phyloP scores from a whole-genome alignment of 2,113 vertebrate genomes.

The Hemiprocne comata region DNA sequence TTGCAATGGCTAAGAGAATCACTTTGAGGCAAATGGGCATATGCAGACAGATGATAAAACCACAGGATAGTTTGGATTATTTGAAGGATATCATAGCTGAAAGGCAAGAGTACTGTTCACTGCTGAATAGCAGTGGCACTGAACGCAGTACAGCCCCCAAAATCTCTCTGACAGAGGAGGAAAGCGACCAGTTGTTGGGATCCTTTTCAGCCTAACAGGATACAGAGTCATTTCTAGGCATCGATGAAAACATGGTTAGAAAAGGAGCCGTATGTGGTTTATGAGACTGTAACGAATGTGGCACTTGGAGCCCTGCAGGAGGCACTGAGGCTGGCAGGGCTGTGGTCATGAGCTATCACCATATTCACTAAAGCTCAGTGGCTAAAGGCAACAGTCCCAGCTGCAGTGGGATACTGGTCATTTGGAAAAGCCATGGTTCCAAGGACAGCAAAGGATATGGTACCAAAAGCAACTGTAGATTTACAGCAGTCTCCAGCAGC shows the following conservation, averaged over 20 bases:
- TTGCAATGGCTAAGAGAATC: background rate
- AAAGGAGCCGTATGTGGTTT: background rate
- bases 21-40: background rate
- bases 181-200: background rate
- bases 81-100: background rate
- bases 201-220: background rate
- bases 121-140: background rate
- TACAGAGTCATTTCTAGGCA: background rate
- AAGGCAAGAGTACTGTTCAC: background rate
- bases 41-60: conserved; percentile 17
- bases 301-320: background rate
- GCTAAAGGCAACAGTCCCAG: background rate
- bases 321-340: background rate
- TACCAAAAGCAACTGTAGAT: background rate
- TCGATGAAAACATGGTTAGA: background rate
- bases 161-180: background rate
- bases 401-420: background rate
- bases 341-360: background rate
- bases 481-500: background rate
- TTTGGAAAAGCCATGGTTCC: background rate
- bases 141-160: background rate
- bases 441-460: background rate
- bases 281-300: background rate
- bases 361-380: background rate
- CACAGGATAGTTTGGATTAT: background rate